Percentiles rank a stretch among this genome's conserved stretches.
Conservation (phyloP, 2,797 vertebrate species). For the Megaceryle alcyon region DNA sequence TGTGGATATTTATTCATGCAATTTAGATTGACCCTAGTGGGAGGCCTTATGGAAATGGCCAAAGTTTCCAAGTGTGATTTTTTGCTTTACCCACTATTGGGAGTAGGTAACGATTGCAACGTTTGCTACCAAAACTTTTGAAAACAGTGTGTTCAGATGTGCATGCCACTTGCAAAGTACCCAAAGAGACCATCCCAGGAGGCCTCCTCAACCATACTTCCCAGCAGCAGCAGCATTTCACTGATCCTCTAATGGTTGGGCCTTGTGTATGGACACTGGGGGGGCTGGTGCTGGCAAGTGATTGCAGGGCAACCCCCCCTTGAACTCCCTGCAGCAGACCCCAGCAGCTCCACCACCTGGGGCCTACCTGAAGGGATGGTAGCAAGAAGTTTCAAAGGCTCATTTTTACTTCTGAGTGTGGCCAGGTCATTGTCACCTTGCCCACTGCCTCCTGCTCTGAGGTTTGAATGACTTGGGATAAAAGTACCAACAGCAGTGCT, state of each 20-base stretch:
- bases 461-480: background rate
- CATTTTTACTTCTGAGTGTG: background rate
- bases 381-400: background rate
- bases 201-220: background rate
- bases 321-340: background rate
- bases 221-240: background rate
- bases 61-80: background rate
- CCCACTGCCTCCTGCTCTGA: rapidly evolving
- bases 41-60: background rate
- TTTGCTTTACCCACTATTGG: background rate
- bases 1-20: background rate
- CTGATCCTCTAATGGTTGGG: rapidly evolving
- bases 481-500: background rate
- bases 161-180: background rate
- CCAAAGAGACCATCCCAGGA: background rate
- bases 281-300: rapidly evolving
- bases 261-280: rapidly evolving
- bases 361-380: background rate
- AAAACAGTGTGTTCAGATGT: background rate
- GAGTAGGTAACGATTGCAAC: background rate
- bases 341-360: background rate
- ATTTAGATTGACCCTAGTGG: background rate
- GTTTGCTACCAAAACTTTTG: background rate
- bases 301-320: background rate
- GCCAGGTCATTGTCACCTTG: background rate